Evolutionary conservation across 2,797 vertebrate species (phyloP).

Genomic region (Anolis apletophallus): DNA sequence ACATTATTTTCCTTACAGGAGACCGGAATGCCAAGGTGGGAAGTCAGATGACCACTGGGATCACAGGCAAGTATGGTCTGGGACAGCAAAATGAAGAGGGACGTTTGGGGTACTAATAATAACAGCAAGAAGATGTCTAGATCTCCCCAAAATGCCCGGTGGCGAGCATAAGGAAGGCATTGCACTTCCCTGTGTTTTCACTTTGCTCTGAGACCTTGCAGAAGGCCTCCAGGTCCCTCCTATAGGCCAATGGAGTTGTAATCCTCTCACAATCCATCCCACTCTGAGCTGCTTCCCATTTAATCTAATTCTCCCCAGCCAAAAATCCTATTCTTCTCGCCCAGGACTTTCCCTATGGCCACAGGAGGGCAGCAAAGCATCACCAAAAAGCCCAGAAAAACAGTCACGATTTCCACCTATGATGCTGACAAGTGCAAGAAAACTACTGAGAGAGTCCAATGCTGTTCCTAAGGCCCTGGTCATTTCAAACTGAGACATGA

Average conservation of each 20-base stretch:
- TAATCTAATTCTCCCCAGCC: not conserved
- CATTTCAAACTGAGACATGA: no score
- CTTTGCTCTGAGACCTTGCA: not conserved
- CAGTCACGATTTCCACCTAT: not conserved
- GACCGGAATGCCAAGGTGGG: no score
- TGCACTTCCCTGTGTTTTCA: not conserved
- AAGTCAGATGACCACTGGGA: no score
- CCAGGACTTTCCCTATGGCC: conserved; percentile 41
- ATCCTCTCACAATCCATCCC: fast-evolving
- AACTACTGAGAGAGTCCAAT: no score
- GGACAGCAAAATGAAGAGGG: no score
- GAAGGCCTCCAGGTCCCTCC: not conserved
- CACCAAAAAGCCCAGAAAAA: conserved; percentile 30
- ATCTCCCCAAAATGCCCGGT: not conserved
- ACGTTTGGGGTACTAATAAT: no score
- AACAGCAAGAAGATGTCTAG: no score
- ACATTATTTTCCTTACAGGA: no score
- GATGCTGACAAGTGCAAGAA: not conserved
- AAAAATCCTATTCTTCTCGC: not conserved
- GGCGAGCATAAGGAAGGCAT: not conserved
- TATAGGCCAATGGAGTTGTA: not conserved
- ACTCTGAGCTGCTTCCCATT: no score
- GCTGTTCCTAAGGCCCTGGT: no score
- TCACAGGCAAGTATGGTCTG: no score
- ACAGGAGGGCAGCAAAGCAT: conserved; percentile 78